Evolutionary conservation across 2,797 vertebrate genomes (phyloP).

Genomic region (Melanotaenia boesemani): DNA sequence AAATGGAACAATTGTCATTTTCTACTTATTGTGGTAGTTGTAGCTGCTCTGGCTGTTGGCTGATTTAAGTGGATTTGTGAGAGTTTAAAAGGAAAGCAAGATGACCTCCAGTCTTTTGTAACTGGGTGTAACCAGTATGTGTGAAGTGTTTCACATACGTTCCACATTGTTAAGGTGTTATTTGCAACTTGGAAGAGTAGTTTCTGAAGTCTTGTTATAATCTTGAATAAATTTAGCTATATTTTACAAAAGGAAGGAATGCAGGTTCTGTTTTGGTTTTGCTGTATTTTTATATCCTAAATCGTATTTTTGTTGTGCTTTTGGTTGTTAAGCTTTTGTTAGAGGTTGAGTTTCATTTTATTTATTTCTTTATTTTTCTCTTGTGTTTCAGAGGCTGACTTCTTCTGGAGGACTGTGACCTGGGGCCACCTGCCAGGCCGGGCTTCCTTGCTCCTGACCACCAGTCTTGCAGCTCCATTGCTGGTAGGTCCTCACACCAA

Average conservation of each 20-base stretch:
- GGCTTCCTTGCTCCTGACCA: constrained; percentile 77
- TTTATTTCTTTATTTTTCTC: constrained; percentile 1
- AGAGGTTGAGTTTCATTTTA: not conserved
- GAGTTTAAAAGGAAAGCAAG: not conserved
- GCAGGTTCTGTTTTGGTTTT: not conserved
- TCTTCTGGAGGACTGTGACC: constrained; percentile 77
- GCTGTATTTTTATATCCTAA: no score
- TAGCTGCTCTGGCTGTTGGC: not conserved
- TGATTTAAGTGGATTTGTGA: not conserved
- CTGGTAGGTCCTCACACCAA: constrained; percentile 61
- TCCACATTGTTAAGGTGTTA: not conserved
- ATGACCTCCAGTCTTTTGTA: not conserved
- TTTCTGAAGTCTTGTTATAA: no score
- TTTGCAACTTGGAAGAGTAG: not conserved
- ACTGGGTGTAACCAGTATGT: constrained; percentile 8
- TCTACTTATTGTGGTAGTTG: not conserved
- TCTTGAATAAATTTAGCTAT: no score
- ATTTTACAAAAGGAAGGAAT: not conserved
- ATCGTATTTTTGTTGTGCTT: not conserved
- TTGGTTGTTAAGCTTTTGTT: not conserved
- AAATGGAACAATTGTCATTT: not conserved
- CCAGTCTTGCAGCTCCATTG: constrained; percentile 58
- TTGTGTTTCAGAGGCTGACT: constrained; percentile 75
- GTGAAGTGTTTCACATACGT: not conserved
- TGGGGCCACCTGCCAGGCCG: constrained; percentile 79